Evolutionary conservation across 2,113 vertebrate species (phyloP).

Genomic region (Gobiocypris rarus): DNA sequence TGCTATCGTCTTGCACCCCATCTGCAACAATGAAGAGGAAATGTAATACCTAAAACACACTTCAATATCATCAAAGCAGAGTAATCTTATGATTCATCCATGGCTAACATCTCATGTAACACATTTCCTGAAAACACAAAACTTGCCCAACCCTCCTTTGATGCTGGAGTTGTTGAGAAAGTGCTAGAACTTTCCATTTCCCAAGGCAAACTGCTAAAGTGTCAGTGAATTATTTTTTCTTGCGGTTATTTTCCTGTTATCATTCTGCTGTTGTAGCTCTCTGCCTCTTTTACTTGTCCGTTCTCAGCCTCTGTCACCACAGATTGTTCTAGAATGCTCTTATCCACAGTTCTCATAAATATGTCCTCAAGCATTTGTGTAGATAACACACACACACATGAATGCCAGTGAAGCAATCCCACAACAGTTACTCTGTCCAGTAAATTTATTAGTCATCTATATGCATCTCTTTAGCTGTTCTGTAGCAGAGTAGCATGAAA

Average conservation of each 20-base stretch:
- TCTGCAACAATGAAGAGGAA: slow-evolving; percentile 5
- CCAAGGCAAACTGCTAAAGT: slow-evolving; percentile 16
- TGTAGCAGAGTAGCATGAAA: neutral
- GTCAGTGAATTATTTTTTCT: slow-evolving; percentile 6
- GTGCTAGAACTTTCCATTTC: neutral
- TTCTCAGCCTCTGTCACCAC: neutral
- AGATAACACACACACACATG: neutral
- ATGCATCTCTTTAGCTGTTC: neutral
- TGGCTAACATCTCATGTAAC: neutral
- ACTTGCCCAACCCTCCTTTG: neutral
- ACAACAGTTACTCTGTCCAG: neutral
- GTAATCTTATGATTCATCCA: slow-evolving; percentile 14
- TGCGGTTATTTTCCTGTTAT: neutral
- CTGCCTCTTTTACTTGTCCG: slow-evolving; percentile 8
- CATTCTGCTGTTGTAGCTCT: neutral
- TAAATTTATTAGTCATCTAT: neutral
- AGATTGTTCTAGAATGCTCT: slow-evolving; percentile 8
- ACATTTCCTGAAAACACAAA: neutral
- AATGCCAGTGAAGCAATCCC: neutral
- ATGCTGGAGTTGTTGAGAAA: neutral
- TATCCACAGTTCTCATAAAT: slow-evolving; percentile 13
- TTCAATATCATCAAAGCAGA: neutral
- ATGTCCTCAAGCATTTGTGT: neutral
- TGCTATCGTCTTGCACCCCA: slow-evolving; percentile 12
- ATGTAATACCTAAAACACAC: neutral